Conservation (phyloP, 1,140 invertebrate genomes). For the Megalonaias nervosa region DNA sequence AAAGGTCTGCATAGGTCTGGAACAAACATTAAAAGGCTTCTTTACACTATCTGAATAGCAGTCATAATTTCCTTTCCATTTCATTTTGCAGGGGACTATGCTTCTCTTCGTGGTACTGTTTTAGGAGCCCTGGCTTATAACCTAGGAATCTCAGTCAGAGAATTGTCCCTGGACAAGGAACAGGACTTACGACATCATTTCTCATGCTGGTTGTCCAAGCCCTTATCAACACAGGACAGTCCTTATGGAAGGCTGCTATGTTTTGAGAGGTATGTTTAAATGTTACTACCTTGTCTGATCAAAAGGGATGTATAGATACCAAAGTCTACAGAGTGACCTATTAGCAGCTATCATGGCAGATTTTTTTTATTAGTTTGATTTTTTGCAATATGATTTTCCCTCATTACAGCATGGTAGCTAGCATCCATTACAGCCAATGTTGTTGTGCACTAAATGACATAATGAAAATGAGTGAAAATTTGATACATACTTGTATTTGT, state of each 20-base stretch:
- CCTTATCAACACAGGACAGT: slow-evolving; percentile 36
- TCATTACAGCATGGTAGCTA: too few relatives aligned
- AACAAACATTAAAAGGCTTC: too few relatives aligned
- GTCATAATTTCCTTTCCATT: not conserved
- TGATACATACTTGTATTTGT: too few relatives aligned
- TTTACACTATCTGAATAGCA: too few relatives aligned
- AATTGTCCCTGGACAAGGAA: slow-evolving; percentile 56
- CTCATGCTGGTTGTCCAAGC: slow-evolving; percentile 67
- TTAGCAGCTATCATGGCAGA: not conserved
- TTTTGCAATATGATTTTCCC: too few relatives aligned
- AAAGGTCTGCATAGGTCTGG: too few relatives aligned
- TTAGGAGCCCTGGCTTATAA: slow-evolving; percentile 60
- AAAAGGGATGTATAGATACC: not conserved
- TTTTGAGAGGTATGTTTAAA: slow-evolving; percentile 57
- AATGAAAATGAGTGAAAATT: too few relatives aligned
- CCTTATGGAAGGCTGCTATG: slow-evolving; percentile 60
- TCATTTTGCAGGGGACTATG: slow-evolving; percentile 61
- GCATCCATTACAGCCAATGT: too few relatives aligned
- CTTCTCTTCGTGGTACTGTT: slow-evolving; percentile 44
- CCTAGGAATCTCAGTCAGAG: slow-evolving; percentile 49
- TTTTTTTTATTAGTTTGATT: too few relatives aligned
- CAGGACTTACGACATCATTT: slow-evolving; percentile 62
- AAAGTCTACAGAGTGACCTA: not conserved
- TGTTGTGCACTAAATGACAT: too few relatives aligned
- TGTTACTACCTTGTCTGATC: not conserved